Percentiles rank a stretch among this genome's conserved stretches.
Evolutionary conservation across 92 coral and sea anemone species (phyloP).

Genomic region (Meandrina meandrites): DNA sequence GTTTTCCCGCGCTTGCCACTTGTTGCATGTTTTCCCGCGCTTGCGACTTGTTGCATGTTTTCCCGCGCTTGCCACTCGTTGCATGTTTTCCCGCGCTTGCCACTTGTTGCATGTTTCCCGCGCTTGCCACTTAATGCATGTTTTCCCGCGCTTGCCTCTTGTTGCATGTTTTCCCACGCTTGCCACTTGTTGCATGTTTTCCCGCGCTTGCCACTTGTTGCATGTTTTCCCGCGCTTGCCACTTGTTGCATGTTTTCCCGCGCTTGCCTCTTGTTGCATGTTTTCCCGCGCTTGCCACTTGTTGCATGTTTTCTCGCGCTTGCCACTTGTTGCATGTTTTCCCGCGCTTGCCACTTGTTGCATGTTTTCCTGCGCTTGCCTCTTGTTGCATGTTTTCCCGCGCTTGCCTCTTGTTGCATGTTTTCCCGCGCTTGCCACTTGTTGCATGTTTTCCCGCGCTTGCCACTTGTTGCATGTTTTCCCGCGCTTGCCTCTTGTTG

Average conservation of each 20-base stretch:
- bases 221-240: background rate
- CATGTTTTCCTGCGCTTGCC: background rate
- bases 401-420: background rate
- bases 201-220: background rate
- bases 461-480: background rate
- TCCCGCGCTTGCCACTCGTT: background rate
- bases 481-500: background rate
- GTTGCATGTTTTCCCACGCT: background rate
- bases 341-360: background rate
- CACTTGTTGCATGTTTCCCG: background rate
- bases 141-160: background rate
- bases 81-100: background rate
- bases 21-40: background rate
- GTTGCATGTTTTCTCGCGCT: background rate
- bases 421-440: background rate
- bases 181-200: background rate
- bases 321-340: background rate
- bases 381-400: background rate
- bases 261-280: background rate
- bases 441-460: background rate
- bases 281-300: background rate
- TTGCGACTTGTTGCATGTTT: background rate
- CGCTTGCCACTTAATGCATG: background rate
- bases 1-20: background rate
- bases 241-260: background rate